phyloP scores from a whole-genome alignment of 2,888 invertebrate species.

The Scaptomyza polygonia region DNA sequence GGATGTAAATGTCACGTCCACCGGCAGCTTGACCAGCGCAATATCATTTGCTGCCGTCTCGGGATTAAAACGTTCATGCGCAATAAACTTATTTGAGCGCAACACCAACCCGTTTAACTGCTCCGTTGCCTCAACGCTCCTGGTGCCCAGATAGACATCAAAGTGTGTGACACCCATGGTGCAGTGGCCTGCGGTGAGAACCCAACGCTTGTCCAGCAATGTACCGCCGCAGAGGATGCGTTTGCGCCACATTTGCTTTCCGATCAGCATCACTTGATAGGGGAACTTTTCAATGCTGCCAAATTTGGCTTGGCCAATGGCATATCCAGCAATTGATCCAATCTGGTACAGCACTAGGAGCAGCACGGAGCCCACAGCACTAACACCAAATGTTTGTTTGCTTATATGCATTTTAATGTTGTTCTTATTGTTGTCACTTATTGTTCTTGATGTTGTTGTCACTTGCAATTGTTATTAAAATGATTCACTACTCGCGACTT shows the following conservation, averaged over 20 bases:
- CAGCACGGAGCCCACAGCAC: conserved; percentile 35
- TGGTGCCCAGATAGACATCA: conserved; percentile 83
- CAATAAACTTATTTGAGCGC: conserved; percentile 80
- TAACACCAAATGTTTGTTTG: conserved; percentile 21
- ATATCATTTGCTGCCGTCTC: conserved; percentile 82
- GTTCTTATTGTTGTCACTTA: conserved; percentile 19
- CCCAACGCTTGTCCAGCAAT: conserved; percentile 81
- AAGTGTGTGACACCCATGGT: conserved; percentile 81
- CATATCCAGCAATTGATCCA: conserved; percentile 59
- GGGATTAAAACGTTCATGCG: conserved; percentile 81
- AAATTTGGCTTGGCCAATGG: conserved; percentile 80
- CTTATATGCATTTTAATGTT: conserved; percentile 24
- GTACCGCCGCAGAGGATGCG: conserved; percentile 83
- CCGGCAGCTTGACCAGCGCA: conserved; percentile 81
- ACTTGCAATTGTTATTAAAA: conserved; percentile 16
- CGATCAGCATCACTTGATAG: conserved; percentile 84
- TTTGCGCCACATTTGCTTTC: conserved; percentile 80
- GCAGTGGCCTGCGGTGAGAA: conserved; percentile 84
- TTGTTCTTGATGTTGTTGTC: conserved; percentile 22
- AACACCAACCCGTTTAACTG: conserved; percentile 76
- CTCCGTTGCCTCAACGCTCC: conserved; percentile 73
- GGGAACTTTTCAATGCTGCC: conserved; percentile 82
- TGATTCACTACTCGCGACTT: conserved; percentile 23
- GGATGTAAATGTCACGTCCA: conserved; percentile 71
- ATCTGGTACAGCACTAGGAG: conserved; percentile 38